A percentile compares a stretch with the other conserved stretches of the same genome.
These are phyloP conservation scores for Sanderia malayensis DNA, from an alignment of 30 jellyfish, hydroid and myxozoan species.

Conservation along the genomic window DNA sequence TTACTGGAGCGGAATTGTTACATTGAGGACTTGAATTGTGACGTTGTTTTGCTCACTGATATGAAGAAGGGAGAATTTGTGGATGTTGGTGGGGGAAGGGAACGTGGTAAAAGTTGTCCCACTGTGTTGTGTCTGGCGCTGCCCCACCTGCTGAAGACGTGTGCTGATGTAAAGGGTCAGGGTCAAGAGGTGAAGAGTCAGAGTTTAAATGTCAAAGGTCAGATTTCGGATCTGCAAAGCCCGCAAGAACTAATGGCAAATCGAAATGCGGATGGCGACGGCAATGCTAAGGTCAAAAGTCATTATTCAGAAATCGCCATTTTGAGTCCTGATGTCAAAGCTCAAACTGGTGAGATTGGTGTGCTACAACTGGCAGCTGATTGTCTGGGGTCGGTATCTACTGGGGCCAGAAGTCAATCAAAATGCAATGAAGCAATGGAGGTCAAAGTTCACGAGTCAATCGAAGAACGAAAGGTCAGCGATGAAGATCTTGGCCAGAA, in stretches of 20 bases:
- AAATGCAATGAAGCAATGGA: neutral
- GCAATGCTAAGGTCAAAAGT: neutral
- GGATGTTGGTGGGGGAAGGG: slow-evolving; percentile 13
- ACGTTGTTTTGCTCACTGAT: slow-evolving; percentile 58
- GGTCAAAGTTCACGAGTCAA: neutral
- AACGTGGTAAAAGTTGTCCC: slow-evolving; percentile 49
- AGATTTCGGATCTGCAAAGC: no score
- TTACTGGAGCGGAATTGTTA: slow-evolving; percentile 34
- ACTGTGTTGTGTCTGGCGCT: slow-evolving; percentile 50
- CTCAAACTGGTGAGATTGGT: neutral
- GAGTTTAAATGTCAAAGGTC: slow-evolving; percentile 21
- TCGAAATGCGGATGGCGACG: neutral
- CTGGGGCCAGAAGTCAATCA: neutral
- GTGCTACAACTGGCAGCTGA: no score
- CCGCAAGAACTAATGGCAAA: neutral
- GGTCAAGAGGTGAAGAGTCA: slow-evolving; percentile 5
- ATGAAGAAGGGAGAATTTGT: slow-evolving; percentile 19
- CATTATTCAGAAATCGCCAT: neutral
- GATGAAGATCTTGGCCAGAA: neutral
- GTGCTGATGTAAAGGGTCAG: neutral
- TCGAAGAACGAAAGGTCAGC: neutral
- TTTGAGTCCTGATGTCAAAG: neutral
- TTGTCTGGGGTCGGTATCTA: neutral
- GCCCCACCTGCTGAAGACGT: slow-evolving; percentile 39
- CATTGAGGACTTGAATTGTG: slow-evolving; percentile 43